These are phyloP conservation scores for Eutolmus rufibarbis DNA, from an alignment of 2,888 invertebrate genomes.

Conservation along the genomic window DNA sequence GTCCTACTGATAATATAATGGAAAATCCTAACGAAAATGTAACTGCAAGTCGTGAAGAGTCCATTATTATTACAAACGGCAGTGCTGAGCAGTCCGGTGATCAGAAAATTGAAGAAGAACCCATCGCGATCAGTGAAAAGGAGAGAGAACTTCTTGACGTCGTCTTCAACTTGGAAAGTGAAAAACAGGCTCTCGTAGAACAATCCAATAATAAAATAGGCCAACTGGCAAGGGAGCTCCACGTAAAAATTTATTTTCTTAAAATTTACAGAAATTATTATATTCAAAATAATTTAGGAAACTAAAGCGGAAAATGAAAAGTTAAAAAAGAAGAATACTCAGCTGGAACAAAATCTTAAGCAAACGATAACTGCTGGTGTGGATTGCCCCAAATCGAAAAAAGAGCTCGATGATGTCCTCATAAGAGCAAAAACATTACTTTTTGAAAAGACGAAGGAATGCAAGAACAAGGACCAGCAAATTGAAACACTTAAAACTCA, in stretches of 20 bases:
- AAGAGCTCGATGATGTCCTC: conserved; percentile 64
- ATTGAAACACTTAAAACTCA: conserved; percentile 76
- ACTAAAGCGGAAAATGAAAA: conserved; percentile 57
- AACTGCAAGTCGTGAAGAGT: neutral
- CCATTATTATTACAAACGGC: neutral
- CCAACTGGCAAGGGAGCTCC: conserved; percentile 59
- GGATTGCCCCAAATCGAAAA: conserved; percentile 58
- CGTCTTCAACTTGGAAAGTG: conserved; percentile 60
- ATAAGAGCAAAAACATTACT: conserved; percentile 74
- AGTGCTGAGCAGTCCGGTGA: neutral
- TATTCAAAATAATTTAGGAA: conserved; percentile 52
- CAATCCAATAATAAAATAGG: conserved; percentile 58
- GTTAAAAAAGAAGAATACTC: conserved; percentile 55
- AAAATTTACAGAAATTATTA: conserved; percentile 47
- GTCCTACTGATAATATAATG: neutral
- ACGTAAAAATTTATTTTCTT: conserved; percentile 52
- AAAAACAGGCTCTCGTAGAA: conserved; percentile 60
- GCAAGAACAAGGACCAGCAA: conserved; percentile 80
- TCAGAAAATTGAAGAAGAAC: neutral
- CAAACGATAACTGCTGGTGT: conserved; percentile 58
- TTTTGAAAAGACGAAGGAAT: conserved; percentile 78
- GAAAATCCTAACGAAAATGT: neutral
- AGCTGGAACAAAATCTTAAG: conserved; percentile 58
- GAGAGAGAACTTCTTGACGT: conserved; percentile 60
- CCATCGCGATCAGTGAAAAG: conserved; percentile 38